Evolutionary conservation across 2,888 invertebrate genomes (phyloP).

Genomic region (Aelia acuminata): DNA sequence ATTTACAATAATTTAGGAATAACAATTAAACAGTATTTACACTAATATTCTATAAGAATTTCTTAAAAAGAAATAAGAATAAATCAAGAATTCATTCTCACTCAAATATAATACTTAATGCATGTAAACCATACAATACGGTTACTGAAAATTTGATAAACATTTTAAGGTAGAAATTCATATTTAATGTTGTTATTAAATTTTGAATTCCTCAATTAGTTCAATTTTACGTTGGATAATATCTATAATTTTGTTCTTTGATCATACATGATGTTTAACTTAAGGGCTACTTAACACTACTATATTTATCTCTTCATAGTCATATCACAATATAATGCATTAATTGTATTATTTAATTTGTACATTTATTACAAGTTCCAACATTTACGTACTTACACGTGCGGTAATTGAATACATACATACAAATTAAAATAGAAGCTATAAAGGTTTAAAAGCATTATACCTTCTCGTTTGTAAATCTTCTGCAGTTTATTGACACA

Average conservation of each 20-base stretch:
- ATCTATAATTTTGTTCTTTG: background rate
- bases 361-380: slow-evolving; percentile 54
- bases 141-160: background rate
- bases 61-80: background rate
- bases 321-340: slow-evolving; percentile 55
- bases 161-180: background rate
- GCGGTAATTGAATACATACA: slow-evolving; percentile 54
- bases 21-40: slow-evolving; percentile 53
- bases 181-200: background rate
- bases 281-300: background rate
- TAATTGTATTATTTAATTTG: slow-evolving; percentile 44
- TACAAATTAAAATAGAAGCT: slow-evolving; percentile 27
- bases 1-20: slow-evolving; percentile 58
- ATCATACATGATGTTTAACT: slow-evolving; percentile 15
- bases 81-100: background rate
- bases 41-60: background rate
- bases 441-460: slow-evolving; percentile 33
- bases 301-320: background rate
- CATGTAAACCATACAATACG: background rate
- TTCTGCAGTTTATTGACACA: slow-evolving; percentile 21
- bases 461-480: background rate
- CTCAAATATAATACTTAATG: background rate
- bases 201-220: background rate
- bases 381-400: slow-evolving; percentile 18
- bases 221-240: background rate